Base-by-base conservation (phyloP, 2,797 vertebrate genomes). In the Chloroceryle amazona region DNA sequence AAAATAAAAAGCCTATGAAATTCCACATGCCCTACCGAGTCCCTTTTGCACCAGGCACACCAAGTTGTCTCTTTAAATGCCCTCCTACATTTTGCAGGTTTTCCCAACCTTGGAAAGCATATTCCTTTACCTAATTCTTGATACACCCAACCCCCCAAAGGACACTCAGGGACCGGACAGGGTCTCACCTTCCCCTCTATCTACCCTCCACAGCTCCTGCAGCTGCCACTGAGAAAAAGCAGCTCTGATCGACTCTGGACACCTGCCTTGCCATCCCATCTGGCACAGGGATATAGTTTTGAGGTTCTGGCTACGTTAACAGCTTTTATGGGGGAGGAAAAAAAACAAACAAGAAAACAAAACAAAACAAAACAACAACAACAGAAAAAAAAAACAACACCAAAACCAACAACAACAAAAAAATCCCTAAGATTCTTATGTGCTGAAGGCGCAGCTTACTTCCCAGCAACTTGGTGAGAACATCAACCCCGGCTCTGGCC, bases 341-440 rank as follows among this genome's bases (percentile, higher is more conserved):
- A 6, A 4, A 14, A 12, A 39, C n/a, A n/a, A 11, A 39, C 10
- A 6, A 5, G 2, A 7, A 17, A 14, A 6, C 0, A 0, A 18
- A 52, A 19, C 19, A 31, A 54, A 11, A 10, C 39, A 31, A 29
- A 29, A 58, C 20, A 46, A 46, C 11, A 22, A 46, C 37, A 37
- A 37, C 35, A 46, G 21, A 22, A 46, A 44, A 46, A 21, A 46
- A 12, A 20, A 39, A 11, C 39, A 37, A 11, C 18, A 44, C 42
- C 19, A 44, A 44, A 10, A 49, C 13, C 23, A 47, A 13, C 46
- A 47, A 23, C 15, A 51, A 28, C 26, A 14, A 17, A 26, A 41
- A 89, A 91, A 41, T n/a, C 33, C 51, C 31, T 2, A 4, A 7
- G 29, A 2, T 1, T 1, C 15, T 29, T 82, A 11, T 1, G 11